Base-by-base conservation (phyloP, 2,113 vertebrate species). In the Columba janthina region DNA sequence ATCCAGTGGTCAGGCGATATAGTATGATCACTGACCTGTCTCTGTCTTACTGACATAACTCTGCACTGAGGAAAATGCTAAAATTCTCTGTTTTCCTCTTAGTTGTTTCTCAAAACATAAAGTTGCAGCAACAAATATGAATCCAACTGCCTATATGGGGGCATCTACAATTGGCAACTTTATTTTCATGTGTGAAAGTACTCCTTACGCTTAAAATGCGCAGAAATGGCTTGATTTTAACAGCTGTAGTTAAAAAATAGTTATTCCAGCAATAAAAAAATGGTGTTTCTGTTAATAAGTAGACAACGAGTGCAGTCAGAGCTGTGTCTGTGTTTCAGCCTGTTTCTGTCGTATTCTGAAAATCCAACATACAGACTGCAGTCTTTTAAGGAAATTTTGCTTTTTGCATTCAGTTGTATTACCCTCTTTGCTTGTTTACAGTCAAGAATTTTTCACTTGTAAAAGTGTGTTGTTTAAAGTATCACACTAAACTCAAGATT, bases 21-120 rank as follows among this genome's bases (percentile, higher is more conserved):
- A 58, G 16, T 1, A 0, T 32, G 7, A 32, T 71, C 22, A 54
- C 21, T 58, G 46, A 34, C 34, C 0, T 0, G 4, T 58, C 12
- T 83, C 44, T 56, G 32, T 38, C 60, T 60, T 73, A 51, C 20
- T 70, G 56, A 75, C 15, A 26, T 26, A 56, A 25, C 29, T 50
- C 28, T 60, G 58, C 24, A 19, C 17, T 71, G 44, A 72, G 26
- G 28, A 71, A 94, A 62, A 32, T 58, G 15, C 19, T 58, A 10
- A 62, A 70, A 66, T 86, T 85, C 36, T 64, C 18, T 72, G 12
- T 15, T 50, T 74, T 70, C 15, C 8, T 65, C n/a, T 36, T 40
- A 50, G 16, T 31, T 48, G 5, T 36, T 87, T 74, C 48, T 71
- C 34, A 72, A 44, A 54, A 15, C 12, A 29, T 54, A 17, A 58